phyloP scores from a whole-genome alignment of 2,888 invertebrate genomes.

The Eurytoma californica region DNA sequence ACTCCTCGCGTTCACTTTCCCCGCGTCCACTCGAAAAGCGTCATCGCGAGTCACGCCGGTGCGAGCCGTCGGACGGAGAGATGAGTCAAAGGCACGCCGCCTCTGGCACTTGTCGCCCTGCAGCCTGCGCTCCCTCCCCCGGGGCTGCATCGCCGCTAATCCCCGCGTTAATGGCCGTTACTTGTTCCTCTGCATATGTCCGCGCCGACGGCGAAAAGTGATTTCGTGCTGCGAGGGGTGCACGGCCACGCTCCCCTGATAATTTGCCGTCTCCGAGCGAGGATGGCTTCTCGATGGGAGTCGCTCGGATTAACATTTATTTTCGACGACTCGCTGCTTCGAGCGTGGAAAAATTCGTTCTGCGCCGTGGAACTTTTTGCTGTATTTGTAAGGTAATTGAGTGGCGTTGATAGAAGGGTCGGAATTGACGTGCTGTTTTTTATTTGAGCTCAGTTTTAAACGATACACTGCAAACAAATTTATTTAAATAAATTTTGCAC shows the following conservation, averaged over 20 bases:
- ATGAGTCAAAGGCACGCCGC: background rate
- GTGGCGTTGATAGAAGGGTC: no score
- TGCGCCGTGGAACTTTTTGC: no score
- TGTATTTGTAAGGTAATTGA: no score
- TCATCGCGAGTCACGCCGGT: background rate
- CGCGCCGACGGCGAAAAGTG: background rate
- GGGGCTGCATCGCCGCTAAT: background rate
- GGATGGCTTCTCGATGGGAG: background rate
- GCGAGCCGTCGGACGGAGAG: no score
- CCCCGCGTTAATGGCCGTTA: constrained; percentile 12
- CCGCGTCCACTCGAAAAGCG: background rate
- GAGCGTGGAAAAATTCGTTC: no score
- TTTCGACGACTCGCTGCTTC: background rate
- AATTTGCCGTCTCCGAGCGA: background rate
- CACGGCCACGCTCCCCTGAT: background rate
- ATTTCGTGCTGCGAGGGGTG: background rate
- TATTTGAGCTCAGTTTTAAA: no score
- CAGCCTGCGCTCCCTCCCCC: no score
- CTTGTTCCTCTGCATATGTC: constrained; percentile 7
- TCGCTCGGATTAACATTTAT: background rate
- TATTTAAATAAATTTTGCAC: no score
- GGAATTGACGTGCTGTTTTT: no score
- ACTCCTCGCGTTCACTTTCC: background rate
- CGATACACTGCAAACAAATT: no score
- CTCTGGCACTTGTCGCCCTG: background rate